A percentile compares a stretch with the other conserved stretches of the same genome.
Conservation (phyloP, 2,888 invertebrate species). For the Eristalis intricaria region DNA sequence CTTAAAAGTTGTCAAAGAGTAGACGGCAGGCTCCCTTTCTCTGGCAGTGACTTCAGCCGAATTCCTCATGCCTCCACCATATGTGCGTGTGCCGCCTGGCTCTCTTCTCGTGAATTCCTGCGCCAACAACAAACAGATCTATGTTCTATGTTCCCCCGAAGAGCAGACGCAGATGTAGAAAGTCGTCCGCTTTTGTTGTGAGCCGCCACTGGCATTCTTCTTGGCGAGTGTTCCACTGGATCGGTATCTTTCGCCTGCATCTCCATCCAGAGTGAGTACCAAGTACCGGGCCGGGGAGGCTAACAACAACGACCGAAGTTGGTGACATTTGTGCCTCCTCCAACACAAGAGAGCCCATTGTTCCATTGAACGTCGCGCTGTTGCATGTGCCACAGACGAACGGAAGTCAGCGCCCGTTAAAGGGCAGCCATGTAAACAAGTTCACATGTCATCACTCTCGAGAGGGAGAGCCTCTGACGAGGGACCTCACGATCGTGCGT, state of each 20-base stretch:
- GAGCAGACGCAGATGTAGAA: constrained; percentile 26
- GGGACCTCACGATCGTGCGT: too few species aligned
- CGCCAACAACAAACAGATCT: constrained; percentile 55
- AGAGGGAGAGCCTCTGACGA: not conserved
- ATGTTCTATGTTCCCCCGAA: constrained; percentile 30
- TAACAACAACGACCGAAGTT: constrained; percentile 33
- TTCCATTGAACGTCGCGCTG: constrained; percentile 25
- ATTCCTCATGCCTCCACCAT: constrained; percentile 2
- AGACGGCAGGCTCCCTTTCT: not conserved
- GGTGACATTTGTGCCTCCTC: constrained; percentile 47
- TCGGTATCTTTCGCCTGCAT: constrained; percentile 35
- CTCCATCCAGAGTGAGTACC: constrained; percentile 25
- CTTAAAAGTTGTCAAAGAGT: too few species aligned
- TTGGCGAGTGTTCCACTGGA: not conserved
- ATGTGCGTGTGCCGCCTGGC: not conserved
- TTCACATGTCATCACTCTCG: constrained; percentile 49
- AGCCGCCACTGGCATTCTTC: constrained; percentile 29
- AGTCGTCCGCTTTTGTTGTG: constrained; percentile 43
- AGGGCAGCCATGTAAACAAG: constrained; percentile 69
- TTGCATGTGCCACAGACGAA: constrained; percentile 39
- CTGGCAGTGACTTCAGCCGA: not conserved
- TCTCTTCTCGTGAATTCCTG: constrained; percentile 37
- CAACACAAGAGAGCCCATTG: constrained; percentile 66
- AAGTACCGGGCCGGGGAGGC: not conserved
- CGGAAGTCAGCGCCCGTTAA: constrained; percentile 67